phyloP scores from a whole-genome alignment of 1,140 invertebrate genomes.

The Antheraea mylitta region DNA sequence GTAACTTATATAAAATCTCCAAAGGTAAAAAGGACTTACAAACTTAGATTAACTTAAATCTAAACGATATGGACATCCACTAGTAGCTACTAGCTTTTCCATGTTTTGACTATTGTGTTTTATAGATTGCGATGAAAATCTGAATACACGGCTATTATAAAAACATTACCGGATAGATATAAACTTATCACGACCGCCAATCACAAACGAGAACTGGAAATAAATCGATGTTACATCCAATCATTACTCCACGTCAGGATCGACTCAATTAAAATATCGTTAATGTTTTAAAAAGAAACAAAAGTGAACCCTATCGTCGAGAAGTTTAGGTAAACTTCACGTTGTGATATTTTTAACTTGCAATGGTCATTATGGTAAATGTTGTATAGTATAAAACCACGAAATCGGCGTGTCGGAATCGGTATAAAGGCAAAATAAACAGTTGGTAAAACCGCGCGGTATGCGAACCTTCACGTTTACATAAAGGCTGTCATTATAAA shows the following conservation, averaged over 20 bases:
- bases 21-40: too few relatives aligned
- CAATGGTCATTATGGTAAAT: conserved; percentile 76
- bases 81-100: background rate
- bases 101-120: conserved; percentile 11
- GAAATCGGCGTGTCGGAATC: conserved; percentile 75
- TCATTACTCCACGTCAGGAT: conserved; percentile 77
- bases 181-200: conserved; percentile 76
- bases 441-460: conserved; percentile 52
- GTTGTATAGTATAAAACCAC: conserved; percentile 75
- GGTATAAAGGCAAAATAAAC: conserved; percentile 76
- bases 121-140: conserved; percentile 34
- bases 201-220: conserved; percentile 77
- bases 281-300: conserved; percentile 57
- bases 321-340: conserved; percentile 42
- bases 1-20: too few relatives aligned
- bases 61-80: too few relatives aligned
- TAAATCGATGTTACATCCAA: conserved; percentile 78
- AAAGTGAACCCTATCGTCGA: conserved; percentile 49
- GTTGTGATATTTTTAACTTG: conserved; percentile 44
- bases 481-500: conserved; percentile 33
- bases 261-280: conserved; percentile 79
- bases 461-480: conserved; percentile 15
- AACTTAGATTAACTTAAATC: too few relatives aligned
- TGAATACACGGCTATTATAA: conserved; percentile 21
- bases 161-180: conserved; percentile 72